A percentile compares a stretch with the other conserved stretches of the same genome.
Evolutionary conservation across 2,113 vertebrate species (phyloP).

Genomic region (Apteryx mantelli): DNA sequence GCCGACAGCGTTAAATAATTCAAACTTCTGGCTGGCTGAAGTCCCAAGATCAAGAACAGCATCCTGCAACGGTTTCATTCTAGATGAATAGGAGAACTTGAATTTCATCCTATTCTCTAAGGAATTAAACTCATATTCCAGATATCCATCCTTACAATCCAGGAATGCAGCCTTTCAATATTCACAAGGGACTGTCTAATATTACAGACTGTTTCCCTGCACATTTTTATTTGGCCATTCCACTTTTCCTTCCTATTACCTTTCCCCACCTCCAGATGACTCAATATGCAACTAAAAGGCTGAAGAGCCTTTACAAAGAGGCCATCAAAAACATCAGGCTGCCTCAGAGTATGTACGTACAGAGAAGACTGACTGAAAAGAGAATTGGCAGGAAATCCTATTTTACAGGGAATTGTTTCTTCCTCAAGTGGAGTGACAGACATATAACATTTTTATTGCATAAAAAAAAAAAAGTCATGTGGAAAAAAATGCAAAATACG

Average conservation of each 20-base stretch:
- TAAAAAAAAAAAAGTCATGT: neutral
- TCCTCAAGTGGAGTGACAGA: neutral
- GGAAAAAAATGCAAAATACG: conserved; percentile 46
- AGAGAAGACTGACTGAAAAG: neutral
- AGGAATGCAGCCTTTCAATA: neutral
- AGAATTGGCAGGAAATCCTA: conserved; percentile 23
- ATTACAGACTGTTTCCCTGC: neutral
- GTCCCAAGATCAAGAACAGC: neutral
- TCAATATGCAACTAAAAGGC: neutral
- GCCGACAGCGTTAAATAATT: neutral
- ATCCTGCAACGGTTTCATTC: neutral
- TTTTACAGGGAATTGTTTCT: conserved; percentile 39
- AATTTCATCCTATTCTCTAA: neutral
- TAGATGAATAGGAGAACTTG: neutral
- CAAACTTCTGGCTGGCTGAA: neutral
- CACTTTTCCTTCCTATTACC: neutral
- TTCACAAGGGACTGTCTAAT: neutral
- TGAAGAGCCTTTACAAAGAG: neutral
- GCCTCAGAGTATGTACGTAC: neutral
- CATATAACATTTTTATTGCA: neutral
- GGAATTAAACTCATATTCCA: neutral
- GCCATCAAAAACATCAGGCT: neutral
- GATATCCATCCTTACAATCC: neutral
- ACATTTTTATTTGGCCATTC: neutral
- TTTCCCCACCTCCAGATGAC: neutral